phyloP scores from a whole-genome alignment of 2,888 invertebrate genomes.

The Folsomia manolachei region DNA sequence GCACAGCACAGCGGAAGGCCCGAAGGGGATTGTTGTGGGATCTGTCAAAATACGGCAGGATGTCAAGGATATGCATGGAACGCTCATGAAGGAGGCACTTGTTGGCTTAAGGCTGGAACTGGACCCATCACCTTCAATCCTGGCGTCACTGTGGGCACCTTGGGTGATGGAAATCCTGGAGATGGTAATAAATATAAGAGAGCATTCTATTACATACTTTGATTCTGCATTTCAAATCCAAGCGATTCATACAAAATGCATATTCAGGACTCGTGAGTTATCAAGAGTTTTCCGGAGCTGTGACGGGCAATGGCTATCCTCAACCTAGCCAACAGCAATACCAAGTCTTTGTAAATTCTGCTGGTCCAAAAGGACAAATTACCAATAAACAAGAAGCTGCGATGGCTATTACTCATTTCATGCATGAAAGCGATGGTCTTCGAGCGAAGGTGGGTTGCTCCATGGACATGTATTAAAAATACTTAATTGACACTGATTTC shows the following conservation, averaged over 20 bases:
- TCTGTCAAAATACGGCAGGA: conserved; percentile 18
- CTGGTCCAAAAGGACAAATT: conserved; percentile 21
- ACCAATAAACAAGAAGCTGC: conserved; percentile 33
- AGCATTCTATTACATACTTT: no score
- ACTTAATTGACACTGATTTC: no score
- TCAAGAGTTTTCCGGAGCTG: conserved; percentile 23
- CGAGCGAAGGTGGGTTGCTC: conserved; percentile 18
- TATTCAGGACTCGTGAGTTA: conserved; percentile 11
- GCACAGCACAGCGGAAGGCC: conserved; percentile 7
- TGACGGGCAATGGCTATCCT: conserved; percentile 28
- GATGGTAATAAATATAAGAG: conserved; percentile 7
- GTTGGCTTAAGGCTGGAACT: conserved; percentile 31
- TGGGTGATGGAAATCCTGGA: conserved; percentile 19
- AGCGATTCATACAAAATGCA: no score
- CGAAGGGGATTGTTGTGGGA: conserved; percentile 23
- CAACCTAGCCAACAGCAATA: conserved; percentile 21
- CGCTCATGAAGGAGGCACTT: conserved; percentile 25
- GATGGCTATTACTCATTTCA: conserved; percentile 34
- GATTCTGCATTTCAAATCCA: no score
- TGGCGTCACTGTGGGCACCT: conserved; percentile 14
- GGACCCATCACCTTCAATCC: conserved; percentile 14
- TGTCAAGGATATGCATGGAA: conserved; percentile 30
- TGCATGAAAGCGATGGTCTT: conserved; percentile 36
- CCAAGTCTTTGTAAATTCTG: conserved; percentile 18
- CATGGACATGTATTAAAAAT: no score